Base-by-base conservation (phyloP, 1,140 invertebrate species). In the Drosophila tropicalis region DNA sequence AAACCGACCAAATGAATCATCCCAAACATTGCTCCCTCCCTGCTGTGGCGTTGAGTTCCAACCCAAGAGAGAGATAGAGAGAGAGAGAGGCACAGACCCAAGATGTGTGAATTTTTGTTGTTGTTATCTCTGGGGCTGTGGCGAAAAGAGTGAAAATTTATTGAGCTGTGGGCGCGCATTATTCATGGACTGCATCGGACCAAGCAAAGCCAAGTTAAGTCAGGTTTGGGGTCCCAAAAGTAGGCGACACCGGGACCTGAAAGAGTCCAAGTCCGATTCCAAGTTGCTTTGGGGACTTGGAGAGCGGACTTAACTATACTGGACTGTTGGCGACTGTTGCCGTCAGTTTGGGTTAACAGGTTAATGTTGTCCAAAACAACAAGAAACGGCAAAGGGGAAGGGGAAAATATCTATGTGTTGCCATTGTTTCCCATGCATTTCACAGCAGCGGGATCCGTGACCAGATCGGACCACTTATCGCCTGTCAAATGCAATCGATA, bases 161-260 rank as follows among this genome's bases (percentile, higher is more conserved):
- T 90, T 90, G 80, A 90, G 87, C 87, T 90, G 87, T 90, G 87
- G 87, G 87, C 87, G 87, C 87, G 87, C 87, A 90, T 90, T 90
- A 90, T 90, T 90, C 87, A 90, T 90, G 80, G 82, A 85, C 79
- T 86, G 79, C 72, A 87, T 67, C 67, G 60, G 56, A 51, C 36
- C n/a, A 56, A 39, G 34, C 36, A 12, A 4, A 13, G 36, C 36
- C 12, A 13, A 13, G 36, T 4, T 13, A 39, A 12, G 10, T 39
- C 36, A 39, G 36, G 36, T 39, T 44, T 25, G 66, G 22, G 63
- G 66, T 72, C 68, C 76, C 80, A 83, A 89, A 87, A 79, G 80
- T 80, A 87, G 84, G 83, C 83, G 82, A 86, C 83, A 86, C 82
- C 79, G 39, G 54, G 57, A 57, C 66, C 66, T 12, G 7, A 51